Base-by-base conservation (phyloP, 2,113 vertebrate species). In the Ailurus styani region DNA sequence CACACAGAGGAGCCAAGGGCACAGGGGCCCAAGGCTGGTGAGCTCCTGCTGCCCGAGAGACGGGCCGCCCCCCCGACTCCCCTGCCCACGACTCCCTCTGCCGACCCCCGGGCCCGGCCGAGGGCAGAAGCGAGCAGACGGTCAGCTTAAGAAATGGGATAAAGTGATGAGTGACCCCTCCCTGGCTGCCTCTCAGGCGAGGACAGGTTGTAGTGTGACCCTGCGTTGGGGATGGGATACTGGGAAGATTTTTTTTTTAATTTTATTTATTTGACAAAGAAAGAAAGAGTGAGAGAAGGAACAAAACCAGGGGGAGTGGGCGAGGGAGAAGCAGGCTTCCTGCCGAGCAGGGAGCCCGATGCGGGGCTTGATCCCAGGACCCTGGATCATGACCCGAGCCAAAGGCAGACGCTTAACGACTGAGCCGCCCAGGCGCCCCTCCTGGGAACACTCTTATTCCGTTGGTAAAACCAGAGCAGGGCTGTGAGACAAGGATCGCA, bases 61-160 rank as follows among this genome's bases (percentile, higher is more conserved):
- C 23, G n/a, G 23, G n/a, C 7, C n/a, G 37, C 42, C 29, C 1
- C 12, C 13, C 21, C 27, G 2, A 7, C 8, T 68, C 60, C 66
- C 55, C 77, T 23, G 37, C 45, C 31, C n/a, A 34, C 0, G 2
- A 50, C 4, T 21, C 50, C 17, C 23, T 34, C n/a, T 66, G n/a
- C 18, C 29, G 54, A 45, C 23, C 29, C 21, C 21, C 0, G 0
- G 42, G 66, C 42, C 8, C n/a, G 17, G 54, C 37, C 23, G 1
- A 31, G 60, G 17, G 52, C 13, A 57, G 20, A 15, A 37, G n/a
- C 7, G 55, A 72, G 42, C 77, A 78, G 34, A 79, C 13, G 20
- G 42, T n/a, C 9, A 3, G 57, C 40, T 31, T 52, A 60, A 75
- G 66, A 85, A 66, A 37, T 2, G 6, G 31, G 52, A 52, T 60